Percentiles rank a stretch among this genome's conserved stretches.
Conservation (phyloP, 2,797 vertebrate genomes). For the Chaetophractus vellerosus region DNA sequence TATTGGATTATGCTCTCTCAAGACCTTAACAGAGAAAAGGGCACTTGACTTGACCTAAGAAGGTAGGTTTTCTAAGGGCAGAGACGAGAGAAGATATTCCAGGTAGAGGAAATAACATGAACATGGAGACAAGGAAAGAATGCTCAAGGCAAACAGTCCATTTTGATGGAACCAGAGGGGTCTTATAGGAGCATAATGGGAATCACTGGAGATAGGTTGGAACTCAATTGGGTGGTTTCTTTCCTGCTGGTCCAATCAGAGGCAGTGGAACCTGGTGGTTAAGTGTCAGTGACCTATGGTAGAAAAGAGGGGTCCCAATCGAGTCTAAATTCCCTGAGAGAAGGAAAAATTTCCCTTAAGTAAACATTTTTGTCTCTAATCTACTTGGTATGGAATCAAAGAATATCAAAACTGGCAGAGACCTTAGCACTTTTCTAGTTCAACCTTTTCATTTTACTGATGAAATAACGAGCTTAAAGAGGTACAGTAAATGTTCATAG, state of each 20-base stretch:
- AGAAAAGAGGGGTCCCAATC: background rate
- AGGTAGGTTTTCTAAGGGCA: background rate
- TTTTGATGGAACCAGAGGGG: background rate
- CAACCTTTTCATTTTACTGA: conserved; percentile 54
- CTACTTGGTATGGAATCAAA: background rate
- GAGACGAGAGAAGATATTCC: background rate
- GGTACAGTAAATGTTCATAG: conserved; percentile 1
- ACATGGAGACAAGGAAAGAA: background rate
- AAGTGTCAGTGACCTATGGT: background rate
- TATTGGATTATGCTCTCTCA: conserved; percentile 22
- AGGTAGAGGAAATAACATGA: background rate
- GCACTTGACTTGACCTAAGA: background rate
- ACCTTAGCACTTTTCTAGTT: background rate
- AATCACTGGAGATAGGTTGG: background rate
- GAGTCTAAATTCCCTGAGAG: background rate
- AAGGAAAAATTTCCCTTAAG: conserved; percentile 8
- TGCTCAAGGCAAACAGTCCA: background rate
- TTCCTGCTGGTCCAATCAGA: background rate
- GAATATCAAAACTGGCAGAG: conserved; percentile 28
- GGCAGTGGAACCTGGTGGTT: background rate
- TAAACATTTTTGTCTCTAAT: background rate
- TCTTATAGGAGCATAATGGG: background rate
- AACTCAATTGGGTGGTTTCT: background rate
- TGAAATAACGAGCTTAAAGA: conserved; percentile 43
- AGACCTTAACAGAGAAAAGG: background rate